Percentiles rank a stretch among this genome's conserved stretches.
These are phyloP conservation scores for Scaptodrosophila lebanonensis DNA, from an alignment of 1,140 invertebrate genomes.

Conservation along the genomic window DNA sequence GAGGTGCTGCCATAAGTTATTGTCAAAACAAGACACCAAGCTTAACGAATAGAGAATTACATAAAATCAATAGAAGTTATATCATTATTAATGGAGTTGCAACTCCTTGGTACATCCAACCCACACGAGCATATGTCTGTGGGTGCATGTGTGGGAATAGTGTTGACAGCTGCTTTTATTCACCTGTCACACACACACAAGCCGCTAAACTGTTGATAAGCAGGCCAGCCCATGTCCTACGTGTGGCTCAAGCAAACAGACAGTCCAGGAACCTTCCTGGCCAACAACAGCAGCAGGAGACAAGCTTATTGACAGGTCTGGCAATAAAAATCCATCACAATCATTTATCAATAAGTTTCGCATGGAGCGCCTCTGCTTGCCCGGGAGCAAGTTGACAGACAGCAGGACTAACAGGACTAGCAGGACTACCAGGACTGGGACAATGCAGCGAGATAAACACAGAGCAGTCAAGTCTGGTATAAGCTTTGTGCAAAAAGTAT, in stretches of 20 bases:
- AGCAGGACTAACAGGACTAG: not conserved
- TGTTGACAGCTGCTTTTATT: conserved; percentile 74
- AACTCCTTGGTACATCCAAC: conserved; percentile 6
- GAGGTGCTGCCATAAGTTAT: conserved; percentile 1
- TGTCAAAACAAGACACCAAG: conserved; percentile 6
- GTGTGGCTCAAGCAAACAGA: conserved; percentile 5
- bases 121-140: conserved; percentile 5
- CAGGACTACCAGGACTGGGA: not conserved
- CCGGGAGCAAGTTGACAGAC: not conserved
- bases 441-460: no score
- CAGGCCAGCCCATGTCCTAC: conserved; percentile 50
- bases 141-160: conserved; percentile 37
- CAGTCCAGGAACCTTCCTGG: conserved; percentile 1
- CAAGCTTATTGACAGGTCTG: conserved; percentile 35
- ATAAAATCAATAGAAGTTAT: conserved; percentile 54
- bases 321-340: conserved; percentile 71
- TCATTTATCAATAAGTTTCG: conserved; percentile 64
- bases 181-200: conserved; percentile 66
- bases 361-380: no score
- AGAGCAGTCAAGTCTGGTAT: no score
- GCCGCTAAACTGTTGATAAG: conserved; percentile 72
- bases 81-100: conserved; percentile 56
- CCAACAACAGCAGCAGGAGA: conserved; percentile 14
- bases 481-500: conserved; percentile 39
- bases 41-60: conserved; percentile 15